These are phyloP conservation scores for Salvelinus sp. DNA, from an alignment of 2,113 vertebrate species.

Conservation along the genomic window DNA sequence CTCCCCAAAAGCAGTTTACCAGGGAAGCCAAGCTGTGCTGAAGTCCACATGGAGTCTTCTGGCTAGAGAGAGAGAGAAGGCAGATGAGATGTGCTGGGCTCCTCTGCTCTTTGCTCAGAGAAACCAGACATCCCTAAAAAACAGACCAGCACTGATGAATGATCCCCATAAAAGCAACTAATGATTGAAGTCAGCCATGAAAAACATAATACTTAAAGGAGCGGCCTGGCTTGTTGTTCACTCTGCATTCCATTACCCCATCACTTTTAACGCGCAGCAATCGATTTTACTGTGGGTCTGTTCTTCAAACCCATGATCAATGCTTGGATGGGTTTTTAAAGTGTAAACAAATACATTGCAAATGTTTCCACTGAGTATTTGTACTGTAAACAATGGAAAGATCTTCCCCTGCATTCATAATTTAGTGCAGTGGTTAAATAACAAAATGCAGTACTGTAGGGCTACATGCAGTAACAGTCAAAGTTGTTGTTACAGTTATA, in stretches of 20 bases:
- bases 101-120: conserved; percentile 34
- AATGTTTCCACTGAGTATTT: no score
- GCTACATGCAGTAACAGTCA: no score
- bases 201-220: conserved; percentile 47
- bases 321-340: not conserved
- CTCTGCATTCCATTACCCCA: conserved; percentile 37
- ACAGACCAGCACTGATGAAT: conserved; percentile 47
- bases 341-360: no score
- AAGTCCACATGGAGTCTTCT: conserved; percentile 24
- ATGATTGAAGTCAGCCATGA: conserved; percentile 60
- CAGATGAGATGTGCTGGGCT: not conserved
- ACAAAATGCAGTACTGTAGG: no score
- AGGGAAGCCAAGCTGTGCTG: conserved; percentile 29
- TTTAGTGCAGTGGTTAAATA: no score
- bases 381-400: no score
- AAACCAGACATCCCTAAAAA: conserved; percentile 58
- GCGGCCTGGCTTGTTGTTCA: not conserved
- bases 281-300: conserved; percentile 19
- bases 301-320: not conserved
- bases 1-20: conserved; percentile 40
- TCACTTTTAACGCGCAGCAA: conserved; percentile 41
- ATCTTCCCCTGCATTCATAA: no score
- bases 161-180: conserved; percentile 61
- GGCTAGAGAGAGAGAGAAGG: conserved; percentile 24
- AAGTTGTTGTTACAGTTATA: no score